Evolutionary conservation across 2,797 vertebrate genomes (phyloP).

Genomic region (Rhabdomys pumilio): DNA sequence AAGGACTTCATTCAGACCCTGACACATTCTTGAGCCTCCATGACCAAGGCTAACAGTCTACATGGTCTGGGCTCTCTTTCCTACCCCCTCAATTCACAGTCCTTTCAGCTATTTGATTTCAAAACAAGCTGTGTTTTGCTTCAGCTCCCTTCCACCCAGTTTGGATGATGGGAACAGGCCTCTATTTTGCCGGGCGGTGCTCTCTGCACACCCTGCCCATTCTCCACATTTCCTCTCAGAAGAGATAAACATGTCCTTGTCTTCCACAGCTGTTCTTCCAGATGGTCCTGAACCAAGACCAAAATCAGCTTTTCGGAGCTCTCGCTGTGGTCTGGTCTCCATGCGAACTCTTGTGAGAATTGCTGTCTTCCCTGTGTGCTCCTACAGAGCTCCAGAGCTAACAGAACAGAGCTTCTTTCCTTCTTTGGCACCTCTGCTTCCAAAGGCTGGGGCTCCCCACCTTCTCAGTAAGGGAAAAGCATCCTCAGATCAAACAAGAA

Average conservation of each 20-base stretch:
- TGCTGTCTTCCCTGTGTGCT: slow-evolving; percentile 55
- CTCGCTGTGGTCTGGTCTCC: slow-evolving; percentile 52
- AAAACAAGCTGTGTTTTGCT: slow-evolving; percentile 79
- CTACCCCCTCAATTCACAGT: slow-evolving; percentile 19
- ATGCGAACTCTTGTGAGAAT: slow-evolving; percentile 22
- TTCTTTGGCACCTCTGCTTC: slow-evolving; percentile 8
- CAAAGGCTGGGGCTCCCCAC: not conserved
- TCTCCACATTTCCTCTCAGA: slow-evolving; percentile 72
- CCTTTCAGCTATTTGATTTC: slow-evolving; percentile 66
- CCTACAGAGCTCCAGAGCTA: not conserved
- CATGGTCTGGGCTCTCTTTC: slow-evolving; percentile 15
- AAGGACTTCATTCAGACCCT: not conserved
- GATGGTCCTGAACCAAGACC: slow-evolving; percentile 81
- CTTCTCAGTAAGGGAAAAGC: not conserved
- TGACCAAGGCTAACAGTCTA: not conserved
- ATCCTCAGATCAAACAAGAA: not conserved
- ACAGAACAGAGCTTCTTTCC: not conserved
- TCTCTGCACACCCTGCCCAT: slow-evolving; percentile 67
- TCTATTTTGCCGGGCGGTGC: slow-evolving; percentile 29
- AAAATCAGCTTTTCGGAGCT: slow-evolving; percentile 77
- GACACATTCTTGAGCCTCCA: not conserved
- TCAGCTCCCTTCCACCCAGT: slow-evolving; percentile 69
- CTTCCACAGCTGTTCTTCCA: slow-evolving; percentile 80
- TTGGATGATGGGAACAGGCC: slow-evolving; percentile 59
- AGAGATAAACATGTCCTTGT: slow-evolving; percentile 81